Percentiles rank a stretch among this genome's conserved stretches.
phyloP scores from a whole-genome alignment of 2,113 vertebrate species.

The Elaphurus davidianus region DNA sequence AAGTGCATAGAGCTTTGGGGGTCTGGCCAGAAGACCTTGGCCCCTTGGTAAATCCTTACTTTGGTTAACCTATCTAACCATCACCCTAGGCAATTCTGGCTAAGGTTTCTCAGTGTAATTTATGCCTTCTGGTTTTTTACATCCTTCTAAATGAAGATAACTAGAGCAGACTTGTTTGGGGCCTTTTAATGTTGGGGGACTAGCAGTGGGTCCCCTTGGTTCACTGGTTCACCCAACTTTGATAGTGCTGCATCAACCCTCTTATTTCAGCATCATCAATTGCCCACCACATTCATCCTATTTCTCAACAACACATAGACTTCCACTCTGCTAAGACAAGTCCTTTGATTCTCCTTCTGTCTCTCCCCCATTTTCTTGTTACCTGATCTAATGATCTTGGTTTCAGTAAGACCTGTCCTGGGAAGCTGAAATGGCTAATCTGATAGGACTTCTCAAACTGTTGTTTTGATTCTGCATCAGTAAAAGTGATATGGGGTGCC shows the following conservation, averaged over 20 bases:
- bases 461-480: not conserved
- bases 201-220: not conserved
- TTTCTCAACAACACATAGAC: not conserved
- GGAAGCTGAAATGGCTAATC: not conserved
- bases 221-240: not conserved
- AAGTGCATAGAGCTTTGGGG: not conserved
- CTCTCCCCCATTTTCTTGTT: not conserved
- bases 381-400: not conserved
- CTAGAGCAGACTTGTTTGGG: not conserved
- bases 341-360: not conserved
- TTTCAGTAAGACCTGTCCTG: not conserved
- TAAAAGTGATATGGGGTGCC: not conserved
- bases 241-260: not conserved
- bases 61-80: not conserved
- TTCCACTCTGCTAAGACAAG: not conserved
- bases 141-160: not conserved
- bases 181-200: not conserved
- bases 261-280: not conserved
- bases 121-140: not conserved
- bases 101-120: not conserved
- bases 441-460: not conserved
- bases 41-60: not conserved
- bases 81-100: not conserved
- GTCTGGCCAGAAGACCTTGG: not conserved
- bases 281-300: not conserved